Evolutionary conservation across 2,888 invertebrate genomes (phyloP).

Genomic region (Tipula unca): DNA sequence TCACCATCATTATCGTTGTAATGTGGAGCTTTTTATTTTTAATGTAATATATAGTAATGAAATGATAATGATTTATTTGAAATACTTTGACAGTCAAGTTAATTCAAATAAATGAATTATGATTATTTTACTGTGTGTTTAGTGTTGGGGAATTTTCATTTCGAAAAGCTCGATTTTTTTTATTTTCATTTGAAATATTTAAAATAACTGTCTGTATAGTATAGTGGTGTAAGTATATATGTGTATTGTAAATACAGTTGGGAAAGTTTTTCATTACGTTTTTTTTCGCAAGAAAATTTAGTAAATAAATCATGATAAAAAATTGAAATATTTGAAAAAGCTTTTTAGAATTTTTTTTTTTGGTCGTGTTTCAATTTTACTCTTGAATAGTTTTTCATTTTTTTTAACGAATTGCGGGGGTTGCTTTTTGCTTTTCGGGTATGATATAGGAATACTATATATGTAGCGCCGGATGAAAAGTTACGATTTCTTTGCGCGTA

Average conservation of each 20-base stretch:
- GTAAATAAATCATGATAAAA: neutral
- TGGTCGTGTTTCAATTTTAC: neutral
- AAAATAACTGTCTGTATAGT: neutral
- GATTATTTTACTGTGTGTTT: neutral
- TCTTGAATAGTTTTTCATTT: neutral
- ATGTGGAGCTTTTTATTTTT: neutral
- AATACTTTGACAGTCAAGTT: neutral
- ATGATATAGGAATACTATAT: no score
- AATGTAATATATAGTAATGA: neutral
- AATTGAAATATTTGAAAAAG: neutral
- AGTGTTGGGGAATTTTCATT: neutral
- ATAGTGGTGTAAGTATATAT: neutral
- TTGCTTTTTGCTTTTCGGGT: no score
- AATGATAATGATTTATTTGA: neutral
- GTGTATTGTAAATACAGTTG: neutral
- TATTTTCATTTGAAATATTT: neutral
- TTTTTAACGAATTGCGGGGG: no score
- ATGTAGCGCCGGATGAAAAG: no score
- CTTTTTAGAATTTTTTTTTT: neutral
- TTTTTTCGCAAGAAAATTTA: neutral
- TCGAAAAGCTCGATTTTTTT: neutral
- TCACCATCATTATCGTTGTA: neutral
- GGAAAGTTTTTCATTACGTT: neutral
- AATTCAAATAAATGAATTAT: neutral
- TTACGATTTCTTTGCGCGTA: no score